phyloP scores from a whole-genome alignment of 2,113 vertebrate species.

The Dasyurus viverrinus region DNA sequence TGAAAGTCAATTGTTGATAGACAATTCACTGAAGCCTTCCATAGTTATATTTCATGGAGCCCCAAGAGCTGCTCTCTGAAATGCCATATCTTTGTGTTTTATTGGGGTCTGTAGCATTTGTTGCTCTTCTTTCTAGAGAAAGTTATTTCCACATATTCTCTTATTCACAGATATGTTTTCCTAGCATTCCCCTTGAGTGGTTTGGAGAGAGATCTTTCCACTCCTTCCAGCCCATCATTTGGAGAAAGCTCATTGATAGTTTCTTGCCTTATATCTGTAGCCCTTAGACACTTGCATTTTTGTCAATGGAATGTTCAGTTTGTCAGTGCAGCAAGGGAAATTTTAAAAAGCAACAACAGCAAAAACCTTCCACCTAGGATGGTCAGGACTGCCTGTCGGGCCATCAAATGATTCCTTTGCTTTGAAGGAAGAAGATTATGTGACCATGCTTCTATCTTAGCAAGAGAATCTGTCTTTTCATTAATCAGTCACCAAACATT shows the following conservation, averaged over 20 bases:
- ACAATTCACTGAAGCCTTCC: not conserved
- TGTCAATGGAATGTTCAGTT: not conserved
- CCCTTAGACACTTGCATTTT: not conserved
- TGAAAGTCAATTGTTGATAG: not conserved
- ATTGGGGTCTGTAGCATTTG: not conserved
- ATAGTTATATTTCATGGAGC: not conserved
- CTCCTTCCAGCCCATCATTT: not conserved
- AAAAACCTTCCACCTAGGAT: not conserved
- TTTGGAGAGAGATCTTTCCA: constrained; percentile 5
- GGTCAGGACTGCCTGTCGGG: not conserved
- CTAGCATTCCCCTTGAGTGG: not conserved
- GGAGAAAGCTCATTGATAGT: not conserved
- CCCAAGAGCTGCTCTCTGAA: not conserved
- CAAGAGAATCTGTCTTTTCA: not conserved
- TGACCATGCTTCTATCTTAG: not conserved
- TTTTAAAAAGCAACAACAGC: not conserved
- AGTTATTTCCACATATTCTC: not conserved
- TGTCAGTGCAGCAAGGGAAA: not conserved
- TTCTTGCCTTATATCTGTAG: not conserved
- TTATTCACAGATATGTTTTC: not conserved
- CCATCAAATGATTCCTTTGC: not conserved
- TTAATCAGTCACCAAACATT: not conserved
- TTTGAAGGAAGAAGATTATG: not conserved
- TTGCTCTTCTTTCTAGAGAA: not conserved
- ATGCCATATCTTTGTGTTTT: not conserved